Base-by-base conservation (phyloP, 2,797 vertebrate genomes). In the Neosilurus mollespiculum region DNA sequence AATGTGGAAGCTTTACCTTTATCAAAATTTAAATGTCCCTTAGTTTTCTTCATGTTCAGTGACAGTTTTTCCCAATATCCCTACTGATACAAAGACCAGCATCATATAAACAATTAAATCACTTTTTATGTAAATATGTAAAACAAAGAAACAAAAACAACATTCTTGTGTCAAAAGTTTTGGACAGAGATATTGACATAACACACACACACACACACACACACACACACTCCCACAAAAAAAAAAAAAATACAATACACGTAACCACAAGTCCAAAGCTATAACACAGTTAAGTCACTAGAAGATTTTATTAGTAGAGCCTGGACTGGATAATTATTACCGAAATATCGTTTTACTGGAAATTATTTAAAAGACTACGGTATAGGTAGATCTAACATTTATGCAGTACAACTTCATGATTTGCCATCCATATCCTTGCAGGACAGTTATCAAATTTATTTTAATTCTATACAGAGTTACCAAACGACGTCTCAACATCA, bases 1-100 rank as follows among this genome's bases (percentile, higher is more conserved):
- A 58, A 22, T 59, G 4, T 6, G 7, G 14, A 58, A 59, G 30
- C 58, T 53, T 20, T 78, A 87, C 84, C 75, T 82, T 84, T 34
- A 49, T 72, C 58, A 62, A 43, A 43, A 5, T 43, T 43, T 43
- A 43, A 43, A 43, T 43, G 43, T 4, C 43, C 43, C 43, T 77
- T 53, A 76, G 49, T 67, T 82, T 81, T 43, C 5, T 83, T 85
- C 62, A 73, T 78, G 5, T 81, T 85, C 20, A 10, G 51, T 79
- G 58, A 79, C 11, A 22, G n/a, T 78, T n/a, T 43, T 51, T 30
- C 3, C 49, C 15, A 76, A 4, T 51, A 61, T 76, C 9, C 30
- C 49, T 66, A 30, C 6, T 26, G n/a, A 53, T 9, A 77, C 9
- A 30, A 30, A 56, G 10, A 34, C 9, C 5, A 64, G 30, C 56